Evolutionary conservation across 2,888 invertebrate species (phyloP).

Genomic region (Poecilus cupreus): DNA sequence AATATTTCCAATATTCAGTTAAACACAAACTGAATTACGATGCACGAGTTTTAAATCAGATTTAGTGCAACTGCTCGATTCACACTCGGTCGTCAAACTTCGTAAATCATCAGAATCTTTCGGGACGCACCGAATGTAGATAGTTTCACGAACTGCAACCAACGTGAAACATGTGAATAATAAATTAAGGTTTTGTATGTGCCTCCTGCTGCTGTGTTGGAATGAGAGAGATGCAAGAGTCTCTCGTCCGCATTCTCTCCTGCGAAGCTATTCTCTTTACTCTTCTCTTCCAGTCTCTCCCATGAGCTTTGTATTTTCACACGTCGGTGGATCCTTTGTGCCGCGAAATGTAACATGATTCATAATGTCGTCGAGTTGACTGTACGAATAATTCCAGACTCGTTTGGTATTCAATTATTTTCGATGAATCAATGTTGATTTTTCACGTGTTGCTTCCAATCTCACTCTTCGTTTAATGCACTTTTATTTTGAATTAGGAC

Average conservation of each 20-base stretch:
- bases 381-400: conserved; percentile 51
- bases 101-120: conserved; percentile 51
- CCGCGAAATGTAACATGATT: conserved; percentile 58
- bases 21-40: conserved; percentile 44
- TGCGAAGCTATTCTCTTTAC: conserved; percentile 45
- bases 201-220: conserved; percentile 12
- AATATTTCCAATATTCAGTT: conserved; percentile 45
- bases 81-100: conserved; percentile 26
- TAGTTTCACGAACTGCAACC: conserved; percentile 51
- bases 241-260: conserved; percentile 24
- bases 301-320: conserved; percentile 59
- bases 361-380: conserved; percentile 56
- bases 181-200: conserved; percentile 57
- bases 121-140: conserved; percentile 40
- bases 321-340: conserved; percentile 56
- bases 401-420: conserved; percentile 55
- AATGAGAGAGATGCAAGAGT: conserved; percentile 8
- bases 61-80: conserved; percentile 44
- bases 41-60: conserved; percentile 34
- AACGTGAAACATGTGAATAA: conserved; percentile 57
- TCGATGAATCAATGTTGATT: conserved; percentile 56
- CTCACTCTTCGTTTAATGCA: neutral
- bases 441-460: conserved; percentile 56
- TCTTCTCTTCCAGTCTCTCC: conserved; percentile 42
- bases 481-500: neutral